A percentile compares a stretch with the other conserved stretches of the same genome.
phyloP scores from a whole-genome alignment of 1,140 invertebrate genomes.

The Alviniconcha marisindica region DNA sequence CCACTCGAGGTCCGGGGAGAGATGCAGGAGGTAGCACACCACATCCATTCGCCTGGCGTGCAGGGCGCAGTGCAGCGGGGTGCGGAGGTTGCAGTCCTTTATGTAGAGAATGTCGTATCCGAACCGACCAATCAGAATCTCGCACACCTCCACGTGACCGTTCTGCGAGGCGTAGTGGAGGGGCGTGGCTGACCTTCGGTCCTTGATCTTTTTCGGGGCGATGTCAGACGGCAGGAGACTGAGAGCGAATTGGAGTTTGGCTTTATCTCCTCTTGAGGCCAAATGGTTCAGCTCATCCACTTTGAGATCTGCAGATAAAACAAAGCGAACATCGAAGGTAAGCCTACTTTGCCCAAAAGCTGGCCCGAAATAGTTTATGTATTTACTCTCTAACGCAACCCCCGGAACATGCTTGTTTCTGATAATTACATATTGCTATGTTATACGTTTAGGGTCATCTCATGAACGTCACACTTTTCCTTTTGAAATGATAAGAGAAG shows the following conservation, averaged over 20 bases:
- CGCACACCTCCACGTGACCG: slow-evolving; percentile 52
- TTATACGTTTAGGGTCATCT: no score
- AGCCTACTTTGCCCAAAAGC: no score
- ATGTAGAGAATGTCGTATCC: slow-evolving; percentile 50
- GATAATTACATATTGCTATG: no score
- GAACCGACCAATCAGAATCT: slow-evolving; percentile 48
- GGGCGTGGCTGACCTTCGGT: slow-evolving; percentile 38
- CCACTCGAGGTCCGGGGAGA: slow-evolving; percentile 42
- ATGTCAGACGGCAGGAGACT: slow-evolving; percentile 8
- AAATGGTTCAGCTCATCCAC: slow-evolving; percentile 29
- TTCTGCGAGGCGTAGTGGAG: slow-evolving; percentile 51
- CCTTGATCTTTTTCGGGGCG: slow-evolving; percentile 18
- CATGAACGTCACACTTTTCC: no score
- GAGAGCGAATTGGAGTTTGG: slow-evolving; percentile 4
- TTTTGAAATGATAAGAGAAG: no score
- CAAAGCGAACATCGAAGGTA: not conserved
- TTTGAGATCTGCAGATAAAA: slow-evolving; percentile 26
- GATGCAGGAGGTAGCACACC: slow-evolving; percentile 51
- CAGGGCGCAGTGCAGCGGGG: slow-evolving; percentile 55
- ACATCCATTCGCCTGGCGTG: slow-evolving; percentile 34
- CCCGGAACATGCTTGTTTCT: no score
- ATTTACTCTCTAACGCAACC: no score
- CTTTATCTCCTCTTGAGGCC: slow-evolving; percentile 30
- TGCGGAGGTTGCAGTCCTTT: slow-evolving; percentile 41
- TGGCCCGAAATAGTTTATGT: no score